A percentile compares a stretch with the other conserved stretches of the same genome.
Conservation (phyloP, 2,888 invertebrate genomes). For the Tachystola acroxantha region DNA sequence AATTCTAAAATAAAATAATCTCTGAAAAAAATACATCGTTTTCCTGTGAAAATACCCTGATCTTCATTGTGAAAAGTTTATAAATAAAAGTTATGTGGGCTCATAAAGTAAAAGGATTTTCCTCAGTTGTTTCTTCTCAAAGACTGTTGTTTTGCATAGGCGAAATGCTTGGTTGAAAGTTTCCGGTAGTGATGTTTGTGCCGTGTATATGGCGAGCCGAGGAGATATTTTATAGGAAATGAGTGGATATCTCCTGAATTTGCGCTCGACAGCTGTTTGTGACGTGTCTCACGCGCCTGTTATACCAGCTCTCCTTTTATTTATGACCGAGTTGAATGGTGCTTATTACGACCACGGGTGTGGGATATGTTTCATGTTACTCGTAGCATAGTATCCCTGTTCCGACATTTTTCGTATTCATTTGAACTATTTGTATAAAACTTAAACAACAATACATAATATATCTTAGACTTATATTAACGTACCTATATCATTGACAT, state of each 20-base stretch:
- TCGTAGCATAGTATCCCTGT: constrained; percentile 45
- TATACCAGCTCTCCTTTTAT: constrained; percentile 61
- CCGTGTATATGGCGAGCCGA: constrained; percentile 19
- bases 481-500: too few species aligned
- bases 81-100: constrained; percentile 9
- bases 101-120: constrained; percentile 11
- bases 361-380: constrained; percentile 61
- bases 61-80: constrained; percentile 22
- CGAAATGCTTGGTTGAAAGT: constrained; percentile 9
- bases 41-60: constrained; percentile 6
- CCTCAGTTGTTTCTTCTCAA: constrained; percentile 12
- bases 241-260: constrained; percentile 40
- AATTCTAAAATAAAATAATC: constrained; percentile 43
- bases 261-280: constrained; percentile 56
- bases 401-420: constrained; percentile 41
- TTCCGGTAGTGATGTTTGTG: constrained; percentile 6
- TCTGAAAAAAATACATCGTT: constrained; percentile 20
- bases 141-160: constrained; percentile 32
- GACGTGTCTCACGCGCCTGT: constrained; percentile 58
- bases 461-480: too few species aligned
- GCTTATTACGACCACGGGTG: constrained; percentile 61
- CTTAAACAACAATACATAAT: too few species aligned
- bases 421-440: constrained; percentile 50
- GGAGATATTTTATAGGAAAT: constrained; percentile 45
- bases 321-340: constrained; percentile 66